Evolutionary conservation across 2,797 vertebrate species (phyloP).

Genomic region (Gadopsis marmoratus): DNA sequence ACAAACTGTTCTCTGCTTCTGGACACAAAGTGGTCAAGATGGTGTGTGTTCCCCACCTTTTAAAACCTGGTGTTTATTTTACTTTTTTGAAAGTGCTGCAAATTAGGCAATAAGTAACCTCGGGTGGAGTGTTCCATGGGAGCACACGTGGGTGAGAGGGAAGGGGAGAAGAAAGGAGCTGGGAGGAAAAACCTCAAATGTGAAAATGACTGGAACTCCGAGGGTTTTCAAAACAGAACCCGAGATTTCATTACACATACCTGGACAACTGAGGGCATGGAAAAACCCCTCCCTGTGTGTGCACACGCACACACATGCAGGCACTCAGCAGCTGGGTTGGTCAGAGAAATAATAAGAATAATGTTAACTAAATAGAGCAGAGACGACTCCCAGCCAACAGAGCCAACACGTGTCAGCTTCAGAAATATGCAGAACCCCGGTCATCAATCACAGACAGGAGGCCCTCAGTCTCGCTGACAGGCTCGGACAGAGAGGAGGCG

Average conservation of each 20-base stretch:
- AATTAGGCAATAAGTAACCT: conserved; percentile 65
- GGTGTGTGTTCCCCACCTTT: conserved; percentile 70
- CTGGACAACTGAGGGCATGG: conserved; percentile 85
- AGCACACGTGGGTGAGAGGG: conserved; percentile 48
- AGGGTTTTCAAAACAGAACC: conserved; percentile 82
- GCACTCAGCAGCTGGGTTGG: conserved; percentile 57
- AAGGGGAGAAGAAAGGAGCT: conserved; percentile 46
- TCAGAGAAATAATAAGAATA: conserved; percentile 75
- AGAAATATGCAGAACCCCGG: conserved; percentile 56
- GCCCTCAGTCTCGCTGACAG: conserved; percentile 63
- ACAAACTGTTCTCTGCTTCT: conserved; percentile 51
- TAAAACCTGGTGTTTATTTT: conserved; percentile 69
- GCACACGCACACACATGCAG: conserved; percentile 24
- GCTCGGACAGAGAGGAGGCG: conserved; percentile 32
- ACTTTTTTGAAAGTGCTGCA: conserved; percentile 62
- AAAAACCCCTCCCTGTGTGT: conserved; percentile 75
- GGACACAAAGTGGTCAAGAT: conserved; percentile 54
- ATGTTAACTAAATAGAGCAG: conserved; percentile 74
- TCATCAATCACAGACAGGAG: conserved; percentile 73
- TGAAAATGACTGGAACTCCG: conserved; percentile 82
- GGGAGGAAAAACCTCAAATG: conserved; percentile 71
- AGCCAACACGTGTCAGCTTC: conserved; percentile 60
- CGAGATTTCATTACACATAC: conserved; percentile 86
- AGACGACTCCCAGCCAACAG: conserved; percentile 49
- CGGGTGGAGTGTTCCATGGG: conserved; percentile 64